Base-by-base conservation (phyloP, 2,888 invertebrate species). In the Dryomyza anilis region DNA sequence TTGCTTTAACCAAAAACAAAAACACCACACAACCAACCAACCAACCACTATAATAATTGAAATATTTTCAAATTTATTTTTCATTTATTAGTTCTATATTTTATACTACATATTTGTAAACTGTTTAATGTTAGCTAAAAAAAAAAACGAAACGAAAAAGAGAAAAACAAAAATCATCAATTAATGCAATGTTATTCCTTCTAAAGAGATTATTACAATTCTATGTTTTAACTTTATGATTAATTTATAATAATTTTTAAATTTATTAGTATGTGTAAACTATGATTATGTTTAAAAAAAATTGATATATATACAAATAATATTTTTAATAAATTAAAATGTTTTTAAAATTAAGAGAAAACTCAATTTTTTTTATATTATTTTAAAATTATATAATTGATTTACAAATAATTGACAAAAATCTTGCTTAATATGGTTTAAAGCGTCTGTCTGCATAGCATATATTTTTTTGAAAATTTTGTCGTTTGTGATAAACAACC, bases 111-210 rank as follows among this genome's bases (percentile, higher is more conserved):
- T 50, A 46, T 59, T 29, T 59, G 30, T 59, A 59, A 39, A 59
- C 30, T 59, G 16, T 33, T 48, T 59, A 29, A 30, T 21, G 14
- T 19, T 59, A 39, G 36, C 46, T 48, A 58, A 58, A 19, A 8
- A 29, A 46, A 48, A 59, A 30, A 59, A 48, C 55, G n/a, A n/a
- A n/a, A n/a, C n/a, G n/a, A n/a, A n/a, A n/a, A n/a, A n/a, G n/a
- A n/a, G n/a, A n/a, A n/a, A n/a, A n/a, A n/a, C n/a, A n/a, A n/a
- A n/a, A n/a, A n/a, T n/a, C n/a, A n/a, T n/a, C n/a, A n/a, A 65
- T 61, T 52, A 61, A 72, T 76, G 73, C 74, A 76, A 77, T 76
- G 76, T 78, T 78, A 77, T 76, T 78, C 74, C 76, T 76, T 77
- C 56, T 72, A 75, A 74, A 74, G 73, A 77, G 75, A 78, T 77